phyloP scores from a whole-genome alignment of 2,888 invertebrate genomes.

The Periphyllus acericola region DNA sequence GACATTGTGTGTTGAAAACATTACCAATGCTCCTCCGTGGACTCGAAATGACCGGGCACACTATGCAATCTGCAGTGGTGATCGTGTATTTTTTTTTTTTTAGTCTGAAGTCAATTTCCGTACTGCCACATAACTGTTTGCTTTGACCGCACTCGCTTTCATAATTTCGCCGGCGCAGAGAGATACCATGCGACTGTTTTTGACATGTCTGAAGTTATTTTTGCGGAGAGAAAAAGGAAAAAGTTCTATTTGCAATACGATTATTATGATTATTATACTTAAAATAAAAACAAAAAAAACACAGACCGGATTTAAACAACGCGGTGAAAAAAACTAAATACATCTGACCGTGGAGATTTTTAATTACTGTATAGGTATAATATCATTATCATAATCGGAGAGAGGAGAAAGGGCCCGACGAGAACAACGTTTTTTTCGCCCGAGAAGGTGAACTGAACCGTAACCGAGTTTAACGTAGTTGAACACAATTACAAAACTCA shows the following conservation, averaged over 20 bases:
- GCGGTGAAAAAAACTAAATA: background rate
- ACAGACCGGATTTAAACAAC: background rate
- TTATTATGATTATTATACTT: background rate
- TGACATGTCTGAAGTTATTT: constrained; percentile 37
- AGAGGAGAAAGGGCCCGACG: too few species aligned
- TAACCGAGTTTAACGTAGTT: constrained; percentile 51
- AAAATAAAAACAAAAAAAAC: background rate
- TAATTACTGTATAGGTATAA: constrained; percentile 41
- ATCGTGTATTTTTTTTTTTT: background rate
- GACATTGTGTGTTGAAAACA: too few species aligned
- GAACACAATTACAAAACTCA: constrained; percentile 38
- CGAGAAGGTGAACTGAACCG: constrained; percentile 25
- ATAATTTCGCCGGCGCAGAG: too few species aligned
- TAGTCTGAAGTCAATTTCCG: constrained; percentile 9
- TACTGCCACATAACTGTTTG: background rate
- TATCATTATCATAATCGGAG: constrained; percentile 1
- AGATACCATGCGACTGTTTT: constrained; percentile 15
- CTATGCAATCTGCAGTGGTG: too few species aligned
- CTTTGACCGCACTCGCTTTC: background rate
- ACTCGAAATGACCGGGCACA: too few species aligned
- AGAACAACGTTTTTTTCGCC: constrained; percentile 30
- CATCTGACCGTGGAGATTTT: constrained; percentile 11
- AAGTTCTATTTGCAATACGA: background rate
- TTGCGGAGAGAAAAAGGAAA: background rate
- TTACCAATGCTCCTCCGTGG: too few species aligned